A percentile compares a stretch with the other conserved stretches of the same genome.
phyloP scores from a whole-genome alignment of 2,888 invertebrate genomes.

The Drosophila recens region DNA sequence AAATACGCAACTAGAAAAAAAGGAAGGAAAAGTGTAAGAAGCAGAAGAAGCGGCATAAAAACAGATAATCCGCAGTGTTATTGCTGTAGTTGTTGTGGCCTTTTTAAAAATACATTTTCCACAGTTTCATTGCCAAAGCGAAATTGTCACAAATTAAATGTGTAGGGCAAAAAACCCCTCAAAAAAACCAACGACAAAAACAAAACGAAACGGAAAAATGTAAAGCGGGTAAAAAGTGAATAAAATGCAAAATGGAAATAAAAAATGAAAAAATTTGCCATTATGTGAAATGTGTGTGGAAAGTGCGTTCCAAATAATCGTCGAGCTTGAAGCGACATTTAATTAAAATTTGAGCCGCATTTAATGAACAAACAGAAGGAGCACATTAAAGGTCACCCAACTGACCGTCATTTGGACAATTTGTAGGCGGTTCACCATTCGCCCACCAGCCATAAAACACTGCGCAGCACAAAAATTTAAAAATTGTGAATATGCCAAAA shows the following conservation, averaged over 20 bases:
- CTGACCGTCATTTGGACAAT: conserved; percentile 42
- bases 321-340: conserved; percentile 31
- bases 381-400: conserved; percentile 46
- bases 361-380: conserved; percentile 41
- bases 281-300: conserved; percentile 44
- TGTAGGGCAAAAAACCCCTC: conserved; percentile 54
- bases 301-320: conserved; percentile 38
- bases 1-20: conserved; percentile 28
- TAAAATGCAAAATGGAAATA: conserved; percentile 37
- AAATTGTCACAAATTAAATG: conserved; percentile 57
- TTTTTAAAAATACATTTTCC: conserved; percentile 72
- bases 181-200: conserved; percentile 9
- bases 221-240: conserved; percentile 34
- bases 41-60: conserved; percentile 22
- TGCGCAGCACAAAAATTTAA: conserved; percentile 5
- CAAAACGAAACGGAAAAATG: conserved; percentile 10
- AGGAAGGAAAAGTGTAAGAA: background rate
- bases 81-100: conserved; percentile 28
- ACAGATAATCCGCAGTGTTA: conserved; percentile 42
- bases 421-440: conserved; percentile 33
- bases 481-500: background rate
- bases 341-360: conserved; percentile 45
- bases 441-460: conserved; percentile 17
- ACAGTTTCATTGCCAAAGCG: conserved; percentile 68
- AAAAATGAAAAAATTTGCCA: conserved; percentile 25